A percentile compares a stretch with the other conserved stretches of the same genome.
These are phyloP conservation scores for Meta bourneti DNA, from an alignment of 2,888 invertebrate genomes.

Conservation along the genomic window DNA sequence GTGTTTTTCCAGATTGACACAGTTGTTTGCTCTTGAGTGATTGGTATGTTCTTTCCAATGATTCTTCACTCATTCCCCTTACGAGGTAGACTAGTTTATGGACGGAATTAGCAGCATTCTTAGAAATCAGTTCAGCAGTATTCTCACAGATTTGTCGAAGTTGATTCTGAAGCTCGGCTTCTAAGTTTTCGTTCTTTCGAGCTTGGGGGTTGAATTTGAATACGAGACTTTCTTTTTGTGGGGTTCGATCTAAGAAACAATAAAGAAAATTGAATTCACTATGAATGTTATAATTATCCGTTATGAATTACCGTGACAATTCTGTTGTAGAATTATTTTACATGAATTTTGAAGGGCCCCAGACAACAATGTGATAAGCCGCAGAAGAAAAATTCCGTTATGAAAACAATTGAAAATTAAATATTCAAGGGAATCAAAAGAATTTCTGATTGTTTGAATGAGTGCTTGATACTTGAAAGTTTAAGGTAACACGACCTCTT, in stretches of 20 bases:
- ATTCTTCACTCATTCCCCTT: background rate
- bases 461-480: too few relatives aligned
- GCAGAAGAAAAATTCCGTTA: too few relatives aligned
- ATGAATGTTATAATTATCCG: too few relatives aligned
- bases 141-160: slow-evolving; percentile 59
- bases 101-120: slow-evolving; percentile 34
- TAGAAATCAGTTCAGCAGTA: slow-evolving; percentile 32
- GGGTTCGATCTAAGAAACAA: slow-evolving; percentile 59
- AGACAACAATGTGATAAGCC: too few relatives aligned
- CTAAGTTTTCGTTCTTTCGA: slow-evolving; percentile 39
- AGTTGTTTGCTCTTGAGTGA: slow-evolving; percentile 55
- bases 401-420: too few relatives aligned
- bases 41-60: slow-evolving; percentile 47
- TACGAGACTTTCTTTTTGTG: slow-evolving; percentile 55
- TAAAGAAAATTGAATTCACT: background rate
- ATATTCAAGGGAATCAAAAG: too few relatives aligned
- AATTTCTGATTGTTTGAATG: too few relatives aligned
- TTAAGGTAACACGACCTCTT: too few relatives aligned
- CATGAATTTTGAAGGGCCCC: too few relatives aligned
- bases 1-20: slow-evolving; percentile 45
- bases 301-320: too few relatives aligned
- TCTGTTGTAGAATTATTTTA: too few relatives aligned
- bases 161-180: slow-evolving; percentile 40
- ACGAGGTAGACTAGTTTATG: slow-evolving; percentile 64
- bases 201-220: slow-evolving; percentile 32